Evolutionary conservation across 2,113 vertebrate genomes (phyloP), one percentile per base, ranked within the genome.

Genomic region (Cercopithecus mona): DNA sequence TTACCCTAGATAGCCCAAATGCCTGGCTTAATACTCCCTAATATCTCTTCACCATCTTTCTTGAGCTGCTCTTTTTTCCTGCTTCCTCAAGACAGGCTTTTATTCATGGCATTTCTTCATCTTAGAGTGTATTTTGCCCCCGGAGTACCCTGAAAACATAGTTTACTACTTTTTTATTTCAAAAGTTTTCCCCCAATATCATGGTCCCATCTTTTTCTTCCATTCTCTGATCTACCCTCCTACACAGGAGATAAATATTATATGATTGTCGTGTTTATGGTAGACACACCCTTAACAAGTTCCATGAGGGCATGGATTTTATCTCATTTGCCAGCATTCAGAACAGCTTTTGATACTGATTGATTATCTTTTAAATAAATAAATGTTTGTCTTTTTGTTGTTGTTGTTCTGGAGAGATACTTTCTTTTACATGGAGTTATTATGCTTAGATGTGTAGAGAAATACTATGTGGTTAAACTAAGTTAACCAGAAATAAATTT

Each of bases 401-500:
- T 14, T 50, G 48, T 1, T 78, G 94, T 68, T 86, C 50, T 73
- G 18, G 45, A 82, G 22, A 90, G 35, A 13, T 38, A 11, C n/a
- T 96, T 96, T 87, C 13, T 94, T 96, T 91, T 30, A 61, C 22
- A 68, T 12, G 66, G 8, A 64, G 13, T 72, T 75, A 68, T 35
- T 81, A 76, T 23, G 27, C 35, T 79, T 93, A 59, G 30, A 88
- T 23, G 2, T 35, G 89, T n/a, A 76, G 83, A 84, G 16, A 92
- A 96, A 76, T 80, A 76, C 5, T 70, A 76, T 16, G 4, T 91
- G n/a, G 75, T 87, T 81, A 83, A 73, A 18, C 40, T 82, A 93
- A 82, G 10, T 38, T 81, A 35, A 78, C 27, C 18, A 70, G 75
- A 84, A 92, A 81, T 75, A 79, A 25, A 57, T 92, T 93, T 95